Base-by-base conservation (phyloP, 2,113 vertebrate genomes). In the Ornithorhynchus anatinus region DNA sequence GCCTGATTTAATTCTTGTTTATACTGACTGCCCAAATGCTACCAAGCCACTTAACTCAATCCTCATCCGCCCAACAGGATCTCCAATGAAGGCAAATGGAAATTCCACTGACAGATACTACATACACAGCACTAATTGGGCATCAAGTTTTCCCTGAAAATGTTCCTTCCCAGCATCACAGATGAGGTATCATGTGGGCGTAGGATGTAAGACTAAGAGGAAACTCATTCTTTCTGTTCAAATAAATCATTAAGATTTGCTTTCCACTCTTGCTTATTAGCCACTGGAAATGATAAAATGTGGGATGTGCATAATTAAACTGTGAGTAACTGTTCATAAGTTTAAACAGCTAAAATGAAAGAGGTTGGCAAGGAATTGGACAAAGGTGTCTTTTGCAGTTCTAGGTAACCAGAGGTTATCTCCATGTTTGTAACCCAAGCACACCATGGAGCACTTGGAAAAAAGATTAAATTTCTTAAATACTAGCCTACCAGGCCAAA, bases 161-260 rank as follows among this genome's bases (percentile, higher is more conserved):
- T 20, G 62, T 61, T 75, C 69, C 57, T 80, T 66, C 58, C 68
- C 52, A 58, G 62, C 58, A 40, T 40, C 69, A 16, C 5, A 38
- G 67, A 86, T 59, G 58, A 75, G 42, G 70, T 59, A 61, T 22
- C 22, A 20, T 59, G 76, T 80, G 77, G 82, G 74, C n/a, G 7
- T 53, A 48, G 58, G 78, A 69, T 86, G 81, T 84, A 70, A 51
- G 29, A 2, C 10, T 73, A 60, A 82, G 57, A 81, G 60, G 78
- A 88, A 80, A 81, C 64, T 86, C 37, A 77, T 69, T 71, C 77
- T 80, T 77, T 82, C 82, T 79, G 69, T 23, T 64, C 73, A 82
- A 81, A 78, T 66, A 80, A 72, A 82, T 75, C 70, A 73, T 56
- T 50, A 45, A 16, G 69, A 69, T 33, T 63, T 29, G 13, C 67